Percentiles rank a stretch among this genome's conserved stretches.
Conservation (phyloP, 2,797 vertebrate genomes). For the Chrysocyon brachyurus region DNA sequence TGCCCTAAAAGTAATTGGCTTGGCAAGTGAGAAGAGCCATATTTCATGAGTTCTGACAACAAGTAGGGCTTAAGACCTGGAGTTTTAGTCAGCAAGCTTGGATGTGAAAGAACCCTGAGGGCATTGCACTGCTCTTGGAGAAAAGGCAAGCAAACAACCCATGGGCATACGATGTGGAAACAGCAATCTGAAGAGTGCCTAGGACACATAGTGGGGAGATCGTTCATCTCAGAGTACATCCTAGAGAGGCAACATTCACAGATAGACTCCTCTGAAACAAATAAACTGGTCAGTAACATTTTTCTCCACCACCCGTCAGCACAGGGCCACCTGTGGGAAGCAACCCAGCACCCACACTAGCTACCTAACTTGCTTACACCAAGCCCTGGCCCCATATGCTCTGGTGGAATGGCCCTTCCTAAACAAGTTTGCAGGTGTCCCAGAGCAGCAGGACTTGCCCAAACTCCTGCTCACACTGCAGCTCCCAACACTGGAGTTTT, state of each 20-base stretch:
- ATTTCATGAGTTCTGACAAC: neutral
- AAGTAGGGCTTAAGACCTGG: neutral
- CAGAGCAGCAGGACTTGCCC: neutral
- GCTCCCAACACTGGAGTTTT: neutral
- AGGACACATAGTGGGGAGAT: neutral
- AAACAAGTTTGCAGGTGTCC: neutral
- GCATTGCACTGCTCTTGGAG: neutral
- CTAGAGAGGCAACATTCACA: neutral
- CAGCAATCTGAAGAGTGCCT: neutral
- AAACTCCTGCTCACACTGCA: neutral
- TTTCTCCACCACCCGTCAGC: neutral
- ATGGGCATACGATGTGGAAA: neutral
- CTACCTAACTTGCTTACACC: neutral
- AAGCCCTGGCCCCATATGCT: neutral
- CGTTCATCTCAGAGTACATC: neutral
- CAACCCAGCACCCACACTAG: neutral
- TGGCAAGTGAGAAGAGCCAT: neutral
- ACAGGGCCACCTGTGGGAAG: neutral
- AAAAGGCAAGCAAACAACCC: neutral
- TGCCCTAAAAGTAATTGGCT: neutral
- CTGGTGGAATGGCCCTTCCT: neutral
- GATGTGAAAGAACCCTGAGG: neutral
- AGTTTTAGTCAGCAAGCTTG: neutral
- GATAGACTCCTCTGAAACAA: neutral
- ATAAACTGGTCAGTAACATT: neutral